A percentile compares a stretch with the other conserved stretches of the same genome.
phyloP scores from a whole-genome alignment of 2,113 vertebrate genomes.

The Scomber colias region DNA sequence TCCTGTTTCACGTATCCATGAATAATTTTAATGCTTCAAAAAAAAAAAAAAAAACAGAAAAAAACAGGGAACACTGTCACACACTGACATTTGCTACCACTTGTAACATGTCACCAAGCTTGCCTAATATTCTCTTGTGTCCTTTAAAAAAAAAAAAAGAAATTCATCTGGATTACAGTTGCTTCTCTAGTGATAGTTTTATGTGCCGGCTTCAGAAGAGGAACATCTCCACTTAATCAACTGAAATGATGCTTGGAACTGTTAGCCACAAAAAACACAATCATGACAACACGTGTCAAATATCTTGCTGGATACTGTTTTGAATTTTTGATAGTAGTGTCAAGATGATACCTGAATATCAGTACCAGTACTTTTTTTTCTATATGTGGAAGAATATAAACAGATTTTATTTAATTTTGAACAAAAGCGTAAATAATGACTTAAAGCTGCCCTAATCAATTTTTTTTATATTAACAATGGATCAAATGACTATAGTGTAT shows the following conservation, averaged over 20 bases:
- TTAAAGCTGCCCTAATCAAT: neutral
- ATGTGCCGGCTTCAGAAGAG: constrained; percentile 19
- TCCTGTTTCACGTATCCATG: neutral
- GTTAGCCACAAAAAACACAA: neutral
- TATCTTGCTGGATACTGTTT: neutral
- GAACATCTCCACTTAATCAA: constrained; percentile 18
- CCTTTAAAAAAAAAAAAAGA: too few species aligned
- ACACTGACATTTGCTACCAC: constrained; percentile 8
- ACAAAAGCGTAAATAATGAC: neutral
- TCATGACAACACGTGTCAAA: too few species aligned
- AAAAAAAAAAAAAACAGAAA: too few species aligned
- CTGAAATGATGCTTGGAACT: neutral
- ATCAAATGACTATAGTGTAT: too few species aligned
- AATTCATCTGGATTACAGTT: constrained; percentile 1
- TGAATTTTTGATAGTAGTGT: neutral
- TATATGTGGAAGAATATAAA: too few species aligned
- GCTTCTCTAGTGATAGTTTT: neutral
- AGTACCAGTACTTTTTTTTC: too few species aligned
- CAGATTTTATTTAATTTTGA: too few species aligned
- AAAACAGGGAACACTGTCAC: neutral
- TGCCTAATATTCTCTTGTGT: constrained; percentile 16
- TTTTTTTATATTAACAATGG: too few species aligned
- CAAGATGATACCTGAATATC: too few species aligned
- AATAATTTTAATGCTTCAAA: neutral
- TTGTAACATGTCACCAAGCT: constrained; percentile 30